Conservation (phyloP, 2,797 vertebrate species). For the Microtus agrestis region DNA sequence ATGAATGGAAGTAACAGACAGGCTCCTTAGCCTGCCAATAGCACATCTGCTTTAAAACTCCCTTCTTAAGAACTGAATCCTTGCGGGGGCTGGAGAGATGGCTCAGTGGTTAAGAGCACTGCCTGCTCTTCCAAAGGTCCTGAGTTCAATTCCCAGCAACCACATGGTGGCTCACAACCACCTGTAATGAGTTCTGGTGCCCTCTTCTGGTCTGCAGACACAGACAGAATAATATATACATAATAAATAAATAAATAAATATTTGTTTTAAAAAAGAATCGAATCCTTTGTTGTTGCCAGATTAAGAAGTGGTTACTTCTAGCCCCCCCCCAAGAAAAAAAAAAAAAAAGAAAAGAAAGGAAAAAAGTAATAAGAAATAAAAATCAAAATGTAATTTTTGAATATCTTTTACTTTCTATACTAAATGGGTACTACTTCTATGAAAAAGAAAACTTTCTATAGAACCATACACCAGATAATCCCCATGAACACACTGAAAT, state of each 20-base stretch:
- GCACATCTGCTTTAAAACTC: background rate
- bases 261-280: background rate
- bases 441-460: slow-evolving; percentile 19
- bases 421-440: slow-evolving; percentile 47
- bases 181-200: too few species aligned
- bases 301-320: slow-evolving; percentile 44
- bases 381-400: slow-evolving; percentile 56
- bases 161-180: too few species aligned
- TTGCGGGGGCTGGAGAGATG: background rate
- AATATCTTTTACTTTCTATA: slow-evolving; percentile 54
- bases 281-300: background rate
- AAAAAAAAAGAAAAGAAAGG: background rate
- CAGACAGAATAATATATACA: too few species aligned
- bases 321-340: background rate
- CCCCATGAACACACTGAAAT: slow-evolving; percentile 12
- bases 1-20: background rate
- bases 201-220: too few species aligned
- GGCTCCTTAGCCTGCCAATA: background rate
- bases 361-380: background rate
- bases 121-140: too few species aligned
- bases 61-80: background rate
- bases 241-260: too few species aligned
- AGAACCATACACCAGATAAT: slow-evolving; percentile 28
- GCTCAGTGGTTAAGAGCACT: too few species aligned
- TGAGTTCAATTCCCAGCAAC: too few species aligned